A percentile compares a stretch with the other conserved stretches of the same genome.
phyloP scores from a whole-genome alignment of 2,888 invertebrate species.

The Chouioia cunea region DNA sequence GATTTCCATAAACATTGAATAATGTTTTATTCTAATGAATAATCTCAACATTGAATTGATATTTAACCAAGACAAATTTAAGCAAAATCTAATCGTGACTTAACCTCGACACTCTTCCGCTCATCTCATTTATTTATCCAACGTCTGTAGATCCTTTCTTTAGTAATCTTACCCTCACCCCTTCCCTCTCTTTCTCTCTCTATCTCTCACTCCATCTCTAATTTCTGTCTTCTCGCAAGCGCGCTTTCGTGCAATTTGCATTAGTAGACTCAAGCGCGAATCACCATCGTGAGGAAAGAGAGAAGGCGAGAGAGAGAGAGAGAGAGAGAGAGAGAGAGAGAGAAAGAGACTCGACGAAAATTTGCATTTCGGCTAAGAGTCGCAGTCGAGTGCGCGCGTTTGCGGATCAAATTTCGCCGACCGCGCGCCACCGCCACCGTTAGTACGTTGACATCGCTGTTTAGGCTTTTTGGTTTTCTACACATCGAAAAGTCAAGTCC shows the following conservation, averaged over 20 bases:
- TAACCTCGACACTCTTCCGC: too few relatives aligned
- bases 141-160: not conserved
- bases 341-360: not conserved
- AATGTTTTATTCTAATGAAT: too few relatives aligned
- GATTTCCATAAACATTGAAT: too few relatives aligned
- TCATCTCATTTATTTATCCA: too few relatives aligned
- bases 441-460: conserved; percentile 4
- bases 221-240: not conserved
- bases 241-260: conserved; percentile 17
- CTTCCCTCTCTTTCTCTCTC: not conserved
- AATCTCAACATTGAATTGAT: too few relatives aligned
- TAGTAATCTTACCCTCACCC: conserved; percentile 14
- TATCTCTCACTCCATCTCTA: not conserved
- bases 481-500: too few relatives aligned
- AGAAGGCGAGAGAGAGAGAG: conserved; percentile 10
- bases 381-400: conserved; percentile 14
- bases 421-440: not conserved
- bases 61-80: too few relatives aligned
- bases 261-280: conserved; percentile 29
- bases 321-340: not conserved
- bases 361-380: conserved; percentile 30
- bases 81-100: too few relatives aligned
- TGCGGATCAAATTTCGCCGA: conserved; percentile 25
- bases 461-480: too few relatives aligned
- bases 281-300: conserved; percentile 1